Evolutionary conservation across 2,888 invertebrate species (phyloP).

Genomic region (Leptogaster cylindrica): DNA sequence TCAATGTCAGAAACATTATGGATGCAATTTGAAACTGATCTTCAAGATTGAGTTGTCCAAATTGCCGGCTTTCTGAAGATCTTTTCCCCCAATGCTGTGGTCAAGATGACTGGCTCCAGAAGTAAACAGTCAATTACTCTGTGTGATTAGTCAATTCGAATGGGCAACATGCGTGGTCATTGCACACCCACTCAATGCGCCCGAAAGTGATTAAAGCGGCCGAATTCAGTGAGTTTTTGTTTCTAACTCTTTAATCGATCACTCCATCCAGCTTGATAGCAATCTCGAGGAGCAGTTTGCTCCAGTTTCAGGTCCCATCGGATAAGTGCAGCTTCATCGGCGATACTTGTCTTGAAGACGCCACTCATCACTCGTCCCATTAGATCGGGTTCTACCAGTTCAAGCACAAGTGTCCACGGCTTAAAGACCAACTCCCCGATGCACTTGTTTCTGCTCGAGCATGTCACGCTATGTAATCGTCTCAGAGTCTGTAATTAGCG

Average conservation of each 20-base stretch:
- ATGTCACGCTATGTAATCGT: constrained; percentile 27
- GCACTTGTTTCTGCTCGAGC: constrained; percentile 5
- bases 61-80: background rate
- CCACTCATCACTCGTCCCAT: background rate
- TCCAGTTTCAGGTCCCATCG: constrained; percentile 10
- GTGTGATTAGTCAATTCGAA: constrained; percentile 29
- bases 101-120: background rate
- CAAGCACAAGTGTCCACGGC: background rate
- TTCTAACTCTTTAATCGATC: constrained; percentile 22
- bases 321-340: background rate
- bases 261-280: background rate
- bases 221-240: constrained; percentile 15
- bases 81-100: background rate
- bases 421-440: no score
- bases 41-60: constrained; percentile 1
- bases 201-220: constrained; percentile 18
- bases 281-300: background rate
- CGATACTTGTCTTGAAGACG: constrained; percentile 1
- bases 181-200: constrained; percentile 9
- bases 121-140: constrained; percentile 31
- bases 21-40: no score
- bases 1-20: no score
- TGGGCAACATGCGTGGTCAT: constrained; percentile 28
- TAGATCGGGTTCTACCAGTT: background rate
- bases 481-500: constrained; percentile 16